These are phyloP conservation scores for Lamellibrachia columna DNA, from an alignment of 2,888 invertebrate species.

Conservation along the genomic window DNA sequence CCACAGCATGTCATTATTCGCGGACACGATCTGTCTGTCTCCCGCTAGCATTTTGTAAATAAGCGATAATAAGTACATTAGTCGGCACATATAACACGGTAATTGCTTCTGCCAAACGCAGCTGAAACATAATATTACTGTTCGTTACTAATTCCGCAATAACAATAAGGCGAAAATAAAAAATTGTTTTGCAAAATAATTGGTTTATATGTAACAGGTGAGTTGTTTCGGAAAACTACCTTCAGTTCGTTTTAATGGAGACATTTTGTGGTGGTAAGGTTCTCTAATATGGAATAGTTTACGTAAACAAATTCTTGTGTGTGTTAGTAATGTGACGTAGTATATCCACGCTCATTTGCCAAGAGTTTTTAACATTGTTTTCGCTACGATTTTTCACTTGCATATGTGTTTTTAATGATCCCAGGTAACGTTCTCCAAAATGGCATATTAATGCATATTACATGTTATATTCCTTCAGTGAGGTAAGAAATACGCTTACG, in stretches of 20 bases:
- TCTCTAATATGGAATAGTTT: neutral
- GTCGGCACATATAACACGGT: neutral
- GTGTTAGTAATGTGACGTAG: no score
- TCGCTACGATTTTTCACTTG: no score
- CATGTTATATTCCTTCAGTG: no score
- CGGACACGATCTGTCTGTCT: neutral
- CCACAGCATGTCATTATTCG: neutral
- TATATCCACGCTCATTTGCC: no score
- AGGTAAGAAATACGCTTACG: no score
- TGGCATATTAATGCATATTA: no score
- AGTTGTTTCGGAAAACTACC: neutral
- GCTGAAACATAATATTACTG: neutral
- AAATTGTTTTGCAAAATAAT: neutral
- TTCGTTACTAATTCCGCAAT: neutral
- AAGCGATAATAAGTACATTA: neutral
- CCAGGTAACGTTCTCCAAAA: no score
- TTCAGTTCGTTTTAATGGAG: neutral
- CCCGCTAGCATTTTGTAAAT: constrained; percentile 12
- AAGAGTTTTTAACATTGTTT: no score
- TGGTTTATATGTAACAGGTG: neutral
- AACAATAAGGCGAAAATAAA: neutral
- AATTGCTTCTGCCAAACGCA: constrained; percentile 16
- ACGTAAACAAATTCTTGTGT: neutral
- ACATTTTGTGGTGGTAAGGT: neutral
- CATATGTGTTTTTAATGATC: no score